Evolutionary conservation across 35 echinoderm and acorn worm species (phyloP).

Genomic region (Apostichopus japonicus): DNA sequence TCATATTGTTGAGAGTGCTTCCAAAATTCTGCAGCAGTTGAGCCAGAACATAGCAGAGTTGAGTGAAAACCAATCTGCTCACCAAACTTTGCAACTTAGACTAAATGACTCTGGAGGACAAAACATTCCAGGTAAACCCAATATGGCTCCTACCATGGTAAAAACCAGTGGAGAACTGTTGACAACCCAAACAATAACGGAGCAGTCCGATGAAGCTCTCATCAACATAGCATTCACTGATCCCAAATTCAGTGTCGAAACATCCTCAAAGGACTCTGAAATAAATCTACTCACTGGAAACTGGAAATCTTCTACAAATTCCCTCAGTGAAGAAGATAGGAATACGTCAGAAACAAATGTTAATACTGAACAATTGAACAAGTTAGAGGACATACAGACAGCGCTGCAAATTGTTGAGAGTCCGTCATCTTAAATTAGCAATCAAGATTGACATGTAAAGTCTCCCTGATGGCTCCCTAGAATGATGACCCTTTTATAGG

Average conservation of each 20-base stretch:
- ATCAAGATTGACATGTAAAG: too few relatives aligned
- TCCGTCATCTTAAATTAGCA: neutral
- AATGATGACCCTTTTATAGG: too few relatives aligned
- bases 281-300: neutral
- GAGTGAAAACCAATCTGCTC: neutral
- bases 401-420: neutral
- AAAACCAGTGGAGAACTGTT: neutral
- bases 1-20: constrained; percentile 32
- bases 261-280: too few relatives aligned
- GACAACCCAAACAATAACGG: neutral
- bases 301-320: neutral
- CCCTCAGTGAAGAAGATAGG: neutral
- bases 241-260: neutral
- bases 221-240: neutral
- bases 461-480: too few relatives aligned
- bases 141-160: neutral
- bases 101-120: neutral
- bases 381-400: neutral
- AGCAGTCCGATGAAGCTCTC: neutral
- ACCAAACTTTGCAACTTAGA: neutral
- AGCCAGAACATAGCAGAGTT: constrained; percentile 43
- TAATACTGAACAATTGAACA: neutral
- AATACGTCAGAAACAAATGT: neutral
- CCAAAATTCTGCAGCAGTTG: constrained; percentile 52
- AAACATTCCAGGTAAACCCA: neutral